phyloP scores from a whole-genome alignment of 2,888 invertebrate species.

The Protophormia terraenovae region DNA sequence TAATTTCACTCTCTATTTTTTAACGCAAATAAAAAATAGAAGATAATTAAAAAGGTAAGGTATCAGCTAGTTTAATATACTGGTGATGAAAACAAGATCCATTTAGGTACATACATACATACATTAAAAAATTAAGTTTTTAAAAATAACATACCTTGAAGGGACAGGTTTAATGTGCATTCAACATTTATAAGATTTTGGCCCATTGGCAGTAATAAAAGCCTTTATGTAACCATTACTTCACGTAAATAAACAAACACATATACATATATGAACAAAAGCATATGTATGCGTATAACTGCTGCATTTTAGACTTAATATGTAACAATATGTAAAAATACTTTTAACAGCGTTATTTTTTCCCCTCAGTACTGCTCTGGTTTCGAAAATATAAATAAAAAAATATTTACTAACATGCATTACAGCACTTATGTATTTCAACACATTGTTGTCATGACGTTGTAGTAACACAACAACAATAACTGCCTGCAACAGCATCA shows the following conservation, averaged over 20 bases:
- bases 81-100: no score
- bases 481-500: not conserved
- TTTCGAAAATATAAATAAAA: conserved; percentile 17
- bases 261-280: not conserved
- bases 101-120: no score
- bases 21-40: no score
- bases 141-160: no score
- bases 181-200: not conserved
- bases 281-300: not conserved
- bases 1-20: no score
- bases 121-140: no score
- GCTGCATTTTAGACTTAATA: conserved; percentile 3
- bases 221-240: conserved; percentile 1
- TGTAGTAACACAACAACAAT: conserved; percentile 1
- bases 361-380: not conserved
- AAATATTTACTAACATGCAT: conserved; percentile 37
- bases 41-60: no score
- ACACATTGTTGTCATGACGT: conserved; percentile 53
- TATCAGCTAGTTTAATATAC: no score
- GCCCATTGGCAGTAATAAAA: not conserved
- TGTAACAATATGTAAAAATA: conserved; percentile 24
- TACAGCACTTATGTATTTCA: conserved; percentile 51
- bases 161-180: no score
- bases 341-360: conserved; percentile 4
- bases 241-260: not conserved